phyloP scores from a whole-genome alignment of 37 sponge, comb jelly and placozoan genomes.

The Petrosia ficiformis region DNA sequence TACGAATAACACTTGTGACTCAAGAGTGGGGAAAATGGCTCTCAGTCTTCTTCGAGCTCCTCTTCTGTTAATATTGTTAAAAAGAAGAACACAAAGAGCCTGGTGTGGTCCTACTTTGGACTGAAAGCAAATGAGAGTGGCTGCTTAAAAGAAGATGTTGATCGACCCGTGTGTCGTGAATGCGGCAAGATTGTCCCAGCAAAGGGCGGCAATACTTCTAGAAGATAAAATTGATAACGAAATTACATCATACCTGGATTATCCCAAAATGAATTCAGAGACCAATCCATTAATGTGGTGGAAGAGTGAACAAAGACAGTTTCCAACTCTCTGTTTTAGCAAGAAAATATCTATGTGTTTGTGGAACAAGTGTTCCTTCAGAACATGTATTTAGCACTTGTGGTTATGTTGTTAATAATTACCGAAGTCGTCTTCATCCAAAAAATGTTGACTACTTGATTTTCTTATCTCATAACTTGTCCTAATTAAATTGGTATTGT shows the following conservation, averaged over 20 bases:
- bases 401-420: constrained; percentile 23
- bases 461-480: constrained; percentile 34
- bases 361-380: constrained; percentile 36
- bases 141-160: background rate
- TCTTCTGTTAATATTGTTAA: background rate
- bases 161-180: background rate
- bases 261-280: background rate
- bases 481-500: too few species aligned
- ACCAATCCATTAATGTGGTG: constrained; percentile 10
- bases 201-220: constrained; percentile 1
- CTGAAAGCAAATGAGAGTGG: background rate
- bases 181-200: background rate
- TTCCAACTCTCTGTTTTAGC: background rate
- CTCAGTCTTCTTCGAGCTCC: background rate
- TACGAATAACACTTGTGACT: too few species aligned
- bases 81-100: constrained; percentile 9
- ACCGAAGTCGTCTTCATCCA: constrained; percentile 23
- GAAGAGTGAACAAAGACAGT: constrained; percentile 1
- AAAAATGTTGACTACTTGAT: constrained; percentile 25
- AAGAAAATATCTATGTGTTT: constrained; percentile 1
- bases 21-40: too few species aligned
- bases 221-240: constrained; percentile 13
- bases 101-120: background rate
- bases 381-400: constrained; percentile 34
- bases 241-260: constrained; percentile 11